These are phyloP conservation scores for Ctena decussata DNA, from an alignment of 2,888 invertebrate species.

Conservation along the genomic window DNA sequence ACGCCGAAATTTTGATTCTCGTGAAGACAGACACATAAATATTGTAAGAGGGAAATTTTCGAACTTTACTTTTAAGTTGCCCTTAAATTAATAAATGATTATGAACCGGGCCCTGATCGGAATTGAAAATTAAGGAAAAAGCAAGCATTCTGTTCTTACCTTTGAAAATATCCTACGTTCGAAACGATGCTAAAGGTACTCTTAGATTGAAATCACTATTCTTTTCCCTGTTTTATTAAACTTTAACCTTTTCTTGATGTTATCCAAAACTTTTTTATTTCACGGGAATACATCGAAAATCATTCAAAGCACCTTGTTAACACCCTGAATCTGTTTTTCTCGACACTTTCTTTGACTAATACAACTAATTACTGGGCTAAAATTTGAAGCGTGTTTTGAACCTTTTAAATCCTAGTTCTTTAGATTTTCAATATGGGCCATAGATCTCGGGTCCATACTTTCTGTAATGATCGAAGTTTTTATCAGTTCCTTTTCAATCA, in stretches of 20 bases:
- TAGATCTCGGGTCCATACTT: slow-evolving; percentile 1
- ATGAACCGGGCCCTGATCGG: too few species aligned
- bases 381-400: not conserved
- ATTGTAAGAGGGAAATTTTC: too few species aligned
- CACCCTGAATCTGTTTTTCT: not conserved
- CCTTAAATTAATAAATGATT: too few species aligned
- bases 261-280: not conserved
- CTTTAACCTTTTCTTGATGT: not conserved
- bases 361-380: not conserved
- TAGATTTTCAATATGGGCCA: not conserved
- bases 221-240: too few species aligned
- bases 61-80: too few species aligned
- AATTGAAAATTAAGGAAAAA: too few species aligned
- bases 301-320: not conserved
- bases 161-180: too few species aligned
- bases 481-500: slow-evolving; percentile 5
- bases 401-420: not conserved
- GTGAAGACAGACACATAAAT: too few species aligned
- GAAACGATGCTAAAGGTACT: too few species aligned
- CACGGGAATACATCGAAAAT: not conserved
- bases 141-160: too few species aligned
- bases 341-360: not conserved
- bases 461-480: slow-evolving; percentile 7
- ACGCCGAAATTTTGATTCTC: too few species aligned
- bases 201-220: too few species aligned